These are phyloP conservation scores for Muraenolepis orangiensis DNA, from an alignment of 2,797 vertebrate species.

Conservation along the genomic window DNA sequence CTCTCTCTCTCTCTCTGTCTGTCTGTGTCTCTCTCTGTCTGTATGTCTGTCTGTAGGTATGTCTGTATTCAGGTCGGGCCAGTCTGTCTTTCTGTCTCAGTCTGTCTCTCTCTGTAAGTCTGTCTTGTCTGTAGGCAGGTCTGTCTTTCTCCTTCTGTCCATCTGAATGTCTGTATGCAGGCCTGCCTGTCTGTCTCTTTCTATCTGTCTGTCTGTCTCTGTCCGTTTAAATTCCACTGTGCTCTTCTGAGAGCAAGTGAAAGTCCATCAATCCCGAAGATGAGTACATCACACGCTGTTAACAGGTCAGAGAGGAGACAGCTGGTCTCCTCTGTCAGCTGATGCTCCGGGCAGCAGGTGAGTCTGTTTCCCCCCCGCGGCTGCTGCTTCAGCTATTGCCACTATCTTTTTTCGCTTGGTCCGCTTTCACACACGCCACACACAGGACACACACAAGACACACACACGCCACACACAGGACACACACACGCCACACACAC, in stretches of 20 bases:
- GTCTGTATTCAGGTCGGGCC: neutral
- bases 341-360: slow-evolving; percentile 44
- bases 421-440: too few relatives aligned
- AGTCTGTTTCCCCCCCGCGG: too few relatives aligned
- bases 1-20: slow-evolving; percentile 6
- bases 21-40: slow-evolving; percentile 6
- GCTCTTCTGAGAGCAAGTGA: slow-evolving; percentile 20
- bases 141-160: neutral
- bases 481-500: too few relatives aligned
- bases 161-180: neutral
- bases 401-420: too few relatives aligned
- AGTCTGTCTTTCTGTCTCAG: slow-evolving; percentile 10
- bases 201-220: neutral
- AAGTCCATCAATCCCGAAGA: slow-evolving; percentile 11
- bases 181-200: slow-evolving; percentile 14
- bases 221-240: slow-evolving; percentile 1
- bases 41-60: neutral
- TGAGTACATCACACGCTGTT: slow-evolving; percentile 13
- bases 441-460: too few relatives aligned
- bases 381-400: too few relatives aligned
- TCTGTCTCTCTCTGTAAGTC: too few relatives aligned
- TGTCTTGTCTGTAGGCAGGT: neutral
- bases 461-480: too few relatives aligned
- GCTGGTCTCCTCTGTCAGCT: slow-evolving; percentile 12
- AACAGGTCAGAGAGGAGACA: slow-evolving; percentile 12